Evolutionary conservation across 2,797 vertebrate genomes (phyloP).

Genomic region (Xenops minutus): DNA sequence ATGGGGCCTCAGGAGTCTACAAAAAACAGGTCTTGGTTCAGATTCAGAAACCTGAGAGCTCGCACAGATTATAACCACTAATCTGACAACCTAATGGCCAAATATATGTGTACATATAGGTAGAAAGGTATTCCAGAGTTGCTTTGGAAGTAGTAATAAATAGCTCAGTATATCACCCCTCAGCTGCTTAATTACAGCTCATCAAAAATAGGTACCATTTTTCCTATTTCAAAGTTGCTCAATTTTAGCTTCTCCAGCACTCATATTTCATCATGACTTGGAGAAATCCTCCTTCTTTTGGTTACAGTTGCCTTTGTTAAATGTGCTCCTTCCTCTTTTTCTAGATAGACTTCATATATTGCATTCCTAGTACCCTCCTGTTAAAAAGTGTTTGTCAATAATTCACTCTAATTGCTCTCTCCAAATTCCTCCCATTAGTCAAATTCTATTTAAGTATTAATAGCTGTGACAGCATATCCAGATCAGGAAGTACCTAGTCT

Average conservation of each 20-base stretch:
- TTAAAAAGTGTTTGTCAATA: neutral
- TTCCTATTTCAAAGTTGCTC: neutral
- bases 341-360: neutral
- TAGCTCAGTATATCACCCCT: neutral
- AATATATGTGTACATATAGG: neutral
- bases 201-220: neutral
- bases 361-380: neutral
- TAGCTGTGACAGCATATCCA: neutral
- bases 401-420: neutral
- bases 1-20: neutral
- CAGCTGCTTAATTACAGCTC: neutral
- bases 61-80: neutral
- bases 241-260: neutral
- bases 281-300: neutral
- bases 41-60: neutral
- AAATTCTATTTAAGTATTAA: neutral
- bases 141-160: neutral
- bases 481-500: neutral
- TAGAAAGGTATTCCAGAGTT: neutral
- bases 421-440: neutral
- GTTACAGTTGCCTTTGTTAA: neutral
- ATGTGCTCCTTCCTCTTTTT: neutral
- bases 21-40: accelerated
- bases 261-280: neutral
- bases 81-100: neutral